Percentiles rank a stretch among this genome's conserved stretches.
These are phyloP conservation scores for Megaceryle maxima DNA, from an alignment of 2,113 vertebrate species.

Conservation along the genomic window DNA sequence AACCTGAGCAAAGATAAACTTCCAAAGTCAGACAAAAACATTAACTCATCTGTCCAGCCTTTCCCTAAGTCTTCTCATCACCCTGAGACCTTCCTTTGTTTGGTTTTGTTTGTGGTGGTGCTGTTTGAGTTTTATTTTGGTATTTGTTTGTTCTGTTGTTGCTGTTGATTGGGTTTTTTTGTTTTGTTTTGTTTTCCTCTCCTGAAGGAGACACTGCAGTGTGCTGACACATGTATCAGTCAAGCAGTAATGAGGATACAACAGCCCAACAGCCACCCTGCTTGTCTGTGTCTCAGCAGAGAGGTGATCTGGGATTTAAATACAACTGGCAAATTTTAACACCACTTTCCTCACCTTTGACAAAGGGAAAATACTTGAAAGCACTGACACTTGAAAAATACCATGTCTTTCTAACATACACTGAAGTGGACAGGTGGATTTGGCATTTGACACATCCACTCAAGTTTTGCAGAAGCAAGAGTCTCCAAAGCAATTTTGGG, in stretches of 20 bases:
- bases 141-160: not conserved
- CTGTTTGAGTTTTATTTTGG: too few relatives aligned
- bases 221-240: not conserved
- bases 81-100: not conserved
- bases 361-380: not conserved
- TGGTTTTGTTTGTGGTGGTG: too few relatives aligned
- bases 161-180: not conserved
- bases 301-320: not conserved
- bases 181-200: not conserved
- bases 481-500: not conserved
- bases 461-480: not conserved
- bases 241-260: not conserved
- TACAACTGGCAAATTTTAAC: not conserved
- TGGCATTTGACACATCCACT: not conserved
- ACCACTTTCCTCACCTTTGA: not conserved
- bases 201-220: not conserved
- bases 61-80: not conserved
- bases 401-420: not conserved
- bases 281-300: not conserved
- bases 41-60: not conserved
- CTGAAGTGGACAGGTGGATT: not conserved
- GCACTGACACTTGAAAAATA: not conserved
- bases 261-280: not conserved
- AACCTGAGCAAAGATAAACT: not conserved
- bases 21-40: not conserved